phyloP scores from a whole-genome alignment of 2,113 vertebrate genomes.

The Paracyprichromis sp. region DNA sequence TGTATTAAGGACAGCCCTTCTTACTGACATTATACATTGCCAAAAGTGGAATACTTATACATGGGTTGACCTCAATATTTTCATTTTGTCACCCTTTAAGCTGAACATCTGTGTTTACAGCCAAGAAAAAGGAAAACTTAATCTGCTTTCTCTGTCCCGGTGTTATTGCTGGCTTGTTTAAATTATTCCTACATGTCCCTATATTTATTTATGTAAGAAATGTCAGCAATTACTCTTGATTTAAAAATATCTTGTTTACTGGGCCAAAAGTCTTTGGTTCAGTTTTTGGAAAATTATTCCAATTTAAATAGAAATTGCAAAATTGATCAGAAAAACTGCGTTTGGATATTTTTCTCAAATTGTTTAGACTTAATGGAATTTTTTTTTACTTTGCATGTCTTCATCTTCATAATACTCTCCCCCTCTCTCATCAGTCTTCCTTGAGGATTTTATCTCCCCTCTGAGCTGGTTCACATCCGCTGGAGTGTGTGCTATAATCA shows the following conservation, averaged over 20 bases:
- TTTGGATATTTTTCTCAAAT: neutral
- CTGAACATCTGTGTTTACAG: neutral
- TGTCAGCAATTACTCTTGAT: neutral
- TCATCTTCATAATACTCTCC: neutral
- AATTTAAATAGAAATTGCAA: neutral
- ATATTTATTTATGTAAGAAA: neutral
- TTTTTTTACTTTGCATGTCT: neutral
- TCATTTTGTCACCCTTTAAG: neutral
- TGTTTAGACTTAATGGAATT: neutral
- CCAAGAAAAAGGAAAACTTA: neutral
- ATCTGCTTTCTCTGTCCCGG: neutral
- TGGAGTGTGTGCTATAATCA: conserved; percentile 34
- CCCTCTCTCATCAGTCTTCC: neutral
- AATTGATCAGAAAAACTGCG: neutral
- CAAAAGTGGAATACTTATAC: neutral
- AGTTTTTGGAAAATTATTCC: neutral
- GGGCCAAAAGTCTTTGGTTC: neutral
- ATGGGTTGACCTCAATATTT: neutral
- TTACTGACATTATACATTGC: neutral
- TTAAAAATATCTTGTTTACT: neutral
- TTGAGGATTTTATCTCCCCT: conserved; percentile 8
- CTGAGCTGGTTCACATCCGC: neutral
- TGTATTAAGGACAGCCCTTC: neutral
- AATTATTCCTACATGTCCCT: neutral
- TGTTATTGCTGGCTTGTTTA: neutral